Conservation (phyloP, 2,888 invertebrate genomes). For the Lochmaea crataegi region DNA sequence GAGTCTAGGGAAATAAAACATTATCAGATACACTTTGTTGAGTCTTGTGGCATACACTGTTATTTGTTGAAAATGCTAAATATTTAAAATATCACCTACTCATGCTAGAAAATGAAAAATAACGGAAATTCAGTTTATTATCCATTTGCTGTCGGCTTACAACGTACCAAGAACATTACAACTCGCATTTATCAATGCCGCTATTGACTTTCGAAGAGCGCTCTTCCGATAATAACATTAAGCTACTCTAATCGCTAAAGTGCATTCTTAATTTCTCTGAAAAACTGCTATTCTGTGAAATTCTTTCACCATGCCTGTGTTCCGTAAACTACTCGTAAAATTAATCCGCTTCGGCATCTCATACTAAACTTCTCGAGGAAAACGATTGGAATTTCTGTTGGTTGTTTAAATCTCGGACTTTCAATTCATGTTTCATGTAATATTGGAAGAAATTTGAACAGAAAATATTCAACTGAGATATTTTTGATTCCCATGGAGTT, state of each 20-base stretch:
- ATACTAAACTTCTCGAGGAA: background rate
- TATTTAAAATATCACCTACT: too few species aligned
- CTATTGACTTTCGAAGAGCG: background rate
- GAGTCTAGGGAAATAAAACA: too few species aligned
- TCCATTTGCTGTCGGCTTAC: background rate
- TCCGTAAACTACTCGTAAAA: conserved; percentile 1
- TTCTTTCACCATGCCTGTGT: background rate
- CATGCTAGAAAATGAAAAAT: too few species aligned
- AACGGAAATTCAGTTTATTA: background rate
- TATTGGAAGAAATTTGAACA: too few species aligned
- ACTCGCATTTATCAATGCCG: conserved; percentile 5
- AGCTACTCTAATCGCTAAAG: background rate
- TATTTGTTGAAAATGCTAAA: too few species aligned
- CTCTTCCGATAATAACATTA: background rate
- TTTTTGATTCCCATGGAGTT: too few species aligned
- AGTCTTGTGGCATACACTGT: too few species aligned
- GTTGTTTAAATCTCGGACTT: background rate
- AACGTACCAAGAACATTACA: background rate
- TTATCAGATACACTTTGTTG: too few species aligned
- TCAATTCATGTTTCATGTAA: background rate
- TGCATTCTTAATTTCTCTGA: background rate
- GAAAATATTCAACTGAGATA: too few species aligned
- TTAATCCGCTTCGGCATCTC: background rate
- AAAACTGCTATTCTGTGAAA: background rate
- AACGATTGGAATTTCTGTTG: background rate